Percentiles rank a stretch among this genome's conserved stretches.
phyloP scores from a whole-genome alignment of 2,113 vertebrate species.

The Dicentrarchus labrax region DNA sequence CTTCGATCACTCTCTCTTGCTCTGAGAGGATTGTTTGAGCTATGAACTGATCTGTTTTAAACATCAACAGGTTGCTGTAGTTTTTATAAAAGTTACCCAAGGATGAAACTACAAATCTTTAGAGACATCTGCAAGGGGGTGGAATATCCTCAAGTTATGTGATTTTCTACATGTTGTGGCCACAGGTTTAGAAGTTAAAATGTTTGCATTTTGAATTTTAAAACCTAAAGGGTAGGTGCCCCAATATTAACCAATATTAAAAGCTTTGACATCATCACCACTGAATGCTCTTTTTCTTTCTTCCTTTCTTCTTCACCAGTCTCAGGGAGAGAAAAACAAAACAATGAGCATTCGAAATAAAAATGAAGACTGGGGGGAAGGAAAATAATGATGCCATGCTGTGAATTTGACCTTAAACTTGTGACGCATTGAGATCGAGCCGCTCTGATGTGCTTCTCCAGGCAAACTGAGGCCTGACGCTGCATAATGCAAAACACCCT shows the following conservation, averaged over 20 bases:
- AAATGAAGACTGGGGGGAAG: neutral
- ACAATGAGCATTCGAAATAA: neutral
- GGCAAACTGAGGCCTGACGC: conserved; percentile 35
- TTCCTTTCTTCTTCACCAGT: too few species aligned
- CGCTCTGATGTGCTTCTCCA: conserved; percentile 15
- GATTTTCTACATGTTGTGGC: too few species aligned
- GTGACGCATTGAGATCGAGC: neutral
- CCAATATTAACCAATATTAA: neutral
- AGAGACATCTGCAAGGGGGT: too few species aligned
- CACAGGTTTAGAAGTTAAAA: neutral
- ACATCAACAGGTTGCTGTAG: neutral
- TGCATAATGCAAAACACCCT: conserved; percentile 53
- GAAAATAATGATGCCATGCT: conserved; percentile 23
- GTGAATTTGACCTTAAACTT: conserved; percentile 46
- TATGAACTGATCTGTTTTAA: neutral
- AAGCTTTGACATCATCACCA: neutral
- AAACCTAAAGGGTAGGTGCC: neutral
- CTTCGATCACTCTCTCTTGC: neutral
- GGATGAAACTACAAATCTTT: too few species aligned
- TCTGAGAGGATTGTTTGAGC: neutral
- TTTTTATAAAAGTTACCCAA: too few species aligned
- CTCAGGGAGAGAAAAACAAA: neutral
- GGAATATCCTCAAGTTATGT: too few species aligned
- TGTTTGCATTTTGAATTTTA: neutral
- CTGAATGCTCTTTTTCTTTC: neutral